A percentile compares a stretch with the other conserved stretches of the same genome.
These are phyloP conservation scores for Kryptolebias ocellatus DNA, from an alignment of 2,797 vertebrate species.

Conservation along the genomic window DNA sequence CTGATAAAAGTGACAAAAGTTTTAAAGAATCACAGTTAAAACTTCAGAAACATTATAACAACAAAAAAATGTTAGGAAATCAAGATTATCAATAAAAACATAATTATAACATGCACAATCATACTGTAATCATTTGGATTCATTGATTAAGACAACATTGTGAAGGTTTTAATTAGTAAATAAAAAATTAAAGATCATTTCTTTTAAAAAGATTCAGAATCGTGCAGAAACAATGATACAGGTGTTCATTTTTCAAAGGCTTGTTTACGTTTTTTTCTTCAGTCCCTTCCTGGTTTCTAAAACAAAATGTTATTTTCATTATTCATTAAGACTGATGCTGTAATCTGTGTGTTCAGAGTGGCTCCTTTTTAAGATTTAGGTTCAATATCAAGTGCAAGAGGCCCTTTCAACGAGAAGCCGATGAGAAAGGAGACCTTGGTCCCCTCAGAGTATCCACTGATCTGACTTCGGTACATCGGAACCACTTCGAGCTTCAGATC, in stretches of 20 bases:
- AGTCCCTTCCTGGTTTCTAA: neutral
- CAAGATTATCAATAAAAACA: too few species aligned
- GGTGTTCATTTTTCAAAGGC: too few species aligned
- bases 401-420: constrained; percentile 76
- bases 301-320: too few species aligned
- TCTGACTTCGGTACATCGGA: constrained; percentile 66
- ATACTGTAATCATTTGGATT: too few species aligned
- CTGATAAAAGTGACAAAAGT: neutral
- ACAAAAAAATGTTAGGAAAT: too few species aligned
- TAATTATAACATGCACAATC: too few species aligned
- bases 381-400: constrained; percentile 69
- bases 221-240: too few species aligned
- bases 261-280: neutral
- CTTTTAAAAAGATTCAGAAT: too few species aligned
- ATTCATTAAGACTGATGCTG: neutral
- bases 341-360: neutral
- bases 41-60: neutral
- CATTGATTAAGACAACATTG: too few species aligned
- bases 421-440: constrained; percentile 67
- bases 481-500: constrained; percentile 50
- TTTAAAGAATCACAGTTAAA: neutral
- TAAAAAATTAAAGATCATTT: too few species aligned
- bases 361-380: constrained; percentile 7
- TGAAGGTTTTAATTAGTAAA: too few species aligned
- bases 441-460: constrained; percentile 15